A percentile compares a stretch with the other conserved stretches of the same genome.
These are phyloP conservation scores for Anhinga anhinga DNA, from an alignment of 2,113 vertebrate genomes.

Conservation along the genomic window DNA sequence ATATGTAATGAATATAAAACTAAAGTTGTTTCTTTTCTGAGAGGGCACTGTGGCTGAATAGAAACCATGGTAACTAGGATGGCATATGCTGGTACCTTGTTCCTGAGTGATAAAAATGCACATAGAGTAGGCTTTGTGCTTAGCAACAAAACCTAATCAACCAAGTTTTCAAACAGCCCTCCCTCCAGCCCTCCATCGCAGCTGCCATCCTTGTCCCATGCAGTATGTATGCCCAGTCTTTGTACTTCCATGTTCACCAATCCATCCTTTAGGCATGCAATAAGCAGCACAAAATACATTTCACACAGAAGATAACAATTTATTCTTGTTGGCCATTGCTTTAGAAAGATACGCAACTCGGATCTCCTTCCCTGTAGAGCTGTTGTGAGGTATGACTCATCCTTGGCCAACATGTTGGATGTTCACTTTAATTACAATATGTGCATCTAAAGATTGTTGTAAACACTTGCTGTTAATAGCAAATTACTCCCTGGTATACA, in stretches of 20 bases:
- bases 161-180: not conserved
- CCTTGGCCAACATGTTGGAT: conserved; percentile 5
- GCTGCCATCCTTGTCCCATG: not conserved
- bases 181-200: not conserved
- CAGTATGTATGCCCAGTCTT: not conserved
- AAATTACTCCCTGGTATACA: not conserved
- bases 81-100: conserved; percentile 14
- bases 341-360: conserved; percentile 17
- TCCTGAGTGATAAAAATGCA: conserved; percentile 49
- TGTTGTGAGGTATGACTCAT: conserved; percentile 30
- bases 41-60: conserved; percentile 42
- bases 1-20: conserved; percentile 55
- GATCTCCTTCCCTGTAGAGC: conserved; percentile 27
- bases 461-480: conserved; percentile 22
- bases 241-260: not conserved
- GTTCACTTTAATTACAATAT: conserved; percentile 53
- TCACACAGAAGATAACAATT: conserved; percentile 9
- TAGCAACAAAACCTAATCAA: conserved; percentile 44
- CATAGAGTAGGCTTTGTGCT: conserved; percentile 36
- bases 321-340: not conserved
- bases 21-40: conserved; percentile 60
- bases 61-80: conserved; percentile 69
- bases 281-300: not conserved
- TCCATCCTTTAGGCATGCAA: not conserved
- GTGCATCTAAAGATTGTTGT: conserved; percentile 33